Evolutionary conservation across 2,888 invertebrate genomes (phyloP).

Genomic region (Andrena hattorfiana): DNA sequence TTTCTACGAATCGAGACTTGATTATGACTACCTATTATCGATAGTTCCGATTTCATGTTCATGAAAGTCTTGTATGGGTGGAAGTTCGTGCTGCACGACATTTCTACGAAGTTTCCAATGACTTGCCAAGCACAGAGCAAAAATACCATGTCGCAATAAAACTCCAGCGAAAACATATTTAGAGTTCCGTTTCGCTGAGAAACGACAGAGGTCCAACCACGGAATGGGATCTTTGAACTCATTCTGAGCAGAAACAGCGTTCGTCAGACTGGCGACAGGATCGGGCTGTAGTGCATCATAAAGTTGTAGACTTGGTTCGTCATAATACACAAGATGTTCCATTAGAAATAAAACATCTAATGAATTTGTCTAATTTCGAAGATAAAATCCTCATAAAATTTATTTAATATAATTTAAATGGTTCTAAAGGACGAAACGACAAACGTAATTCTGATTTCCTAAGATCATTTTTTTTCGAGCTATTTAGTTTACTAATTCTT

Average conservation of each 20-base stretch:
- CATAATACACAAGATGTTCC: neutral
- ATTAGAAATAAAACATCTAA: too few species aligned
- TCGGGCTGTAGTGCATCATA: neutral
- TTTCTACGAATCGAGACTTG: too few species aligned
- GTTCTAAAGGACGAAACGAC: too few species aligned
- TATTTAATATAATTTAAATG: too few species aligned
- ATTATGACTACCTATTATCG: too few species aligned
- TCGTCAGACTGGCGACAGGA: constrained; percentile 15
- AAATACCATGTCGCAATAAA: constrained; percentile 60
- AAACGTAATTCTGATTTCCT: too few species aligned
- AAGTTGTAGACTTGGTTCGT: neutral
- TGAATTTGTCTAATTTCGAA: too few species aligned
- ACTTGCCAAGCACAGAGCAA: constrained; percentile 24
- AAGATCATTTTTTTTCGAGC: too few species aligned
- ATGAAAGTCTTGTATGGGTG: neutral
- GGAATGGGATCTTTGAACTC: constrained; percentile 63
- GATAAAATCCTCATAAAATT: too few species aligned
- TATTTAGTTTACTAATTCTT: too few species aligned
- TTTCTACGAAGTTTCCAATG: neutral
- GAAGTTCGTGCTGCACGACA: neutral
- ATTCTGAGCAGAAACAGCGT: constrained; percentile 36
- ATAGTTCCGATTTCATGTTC: too few species aligned
- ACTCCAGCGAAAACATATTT: constrained; percentile 52
- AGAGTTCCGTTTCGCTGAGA: constrained; percentile 53
- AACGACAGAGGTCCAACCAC: constrained; percentile 28